Conservation (phyloP, 1,140 invertebrate genomes). For the Tetranychus cinnabarinus region DNA sequence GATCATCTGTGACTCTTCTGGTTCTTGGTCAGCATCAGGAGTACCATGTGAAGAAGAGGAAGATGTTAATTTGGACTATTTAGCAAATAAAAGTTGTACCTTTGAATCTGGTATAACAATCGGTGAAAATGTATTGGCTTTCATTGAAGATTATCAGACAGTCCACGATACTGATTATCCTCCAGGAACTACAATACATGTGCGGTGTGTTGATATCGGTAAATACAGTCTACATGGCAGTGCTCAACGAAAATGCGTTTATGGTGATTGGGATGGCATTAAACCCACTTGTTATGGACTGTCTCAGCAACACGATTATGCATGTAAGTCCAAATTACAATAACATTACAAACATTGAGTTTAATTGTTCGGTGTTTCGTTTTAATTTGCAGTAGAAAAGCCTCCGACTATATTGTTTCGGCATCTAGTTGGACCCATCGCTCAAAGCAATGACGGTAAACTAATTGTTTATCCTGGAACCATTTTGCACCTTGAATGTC, state of each 20-base stretch:
- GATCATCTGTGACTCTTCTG: slow-evolving; percentile 46
- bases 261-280: slow-evolving; percentile 48
- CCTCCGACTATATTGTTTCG: slow-evolving; percentile 58
- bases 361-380: background rate
- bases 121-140: slow-evolving; percentile 49
- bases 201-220: slow-evolving; percentile 52
- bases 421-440: slow-evolving; percentile 51
- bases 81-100: slow-evolving; percentile 38
- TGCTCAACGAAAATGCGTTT: slow-evolving; percentile 36
- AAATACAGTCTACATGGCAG: slow-evolving; percentile 34
- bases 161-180: slow-evolving; percentile 51
- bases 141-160: slow-evolving; percentile 47
- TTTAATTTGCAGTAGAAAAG: slow-evolving; percentile 39
- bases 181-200: slow-evolving; percentile 38
- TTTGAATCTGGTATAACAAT: slow-evolving; percentile 29
- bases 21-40: slow-evolving; percentile 49
- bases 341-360: background rate
- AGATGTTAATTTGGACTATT: slow-evolving; percentile 5
- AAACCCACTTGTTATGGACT: slow-evolving; percentile 51
- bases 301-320: slow-evolving; percentile 61
- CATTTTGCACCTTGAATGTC: slow-evolving; percentile 57
- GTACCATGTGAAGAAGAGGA: slow-evolving; percentile 34
- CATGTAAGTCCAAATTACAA: slow-evolving; percentile 14
- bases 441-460: slow-evolving; percentile 58
- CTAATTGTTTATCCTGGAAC: slow-evolving; percentile 59